A percentile compares a stretch with the other conserved stretches of the same genome.
These are phyloP conservation scores for Chydorus sphaericus DNA, from an alignment of 2,888 invertebrate genomes.

Conservation along the genomic window DNA sequence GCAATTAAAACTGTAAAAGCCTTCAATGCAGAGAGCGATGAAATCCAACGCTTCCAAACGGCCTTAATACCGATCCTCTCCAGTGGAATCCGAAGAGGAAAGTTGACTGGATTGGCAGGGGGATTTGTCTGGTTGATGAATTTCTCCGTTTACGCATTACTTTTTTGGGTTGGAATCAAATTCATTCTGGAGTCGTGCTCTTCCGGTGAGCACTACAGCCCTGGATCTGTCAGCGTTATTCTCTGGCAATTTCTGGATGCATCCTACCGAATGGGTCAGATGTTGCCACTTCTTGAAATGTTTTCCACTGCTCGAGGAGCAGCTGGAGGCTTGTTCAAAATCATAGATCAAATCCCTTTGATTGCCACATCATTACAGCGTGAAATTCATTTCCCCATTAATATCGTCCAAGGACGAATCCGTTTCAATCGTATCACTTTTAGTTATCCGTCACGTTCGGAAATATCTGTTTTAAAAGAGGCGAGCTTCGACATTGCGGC, in stretches of 20 bases:
- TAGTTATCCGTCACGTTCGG: constrained; percentile 32
- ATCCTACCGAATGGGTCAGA: constrained; percentile 58
- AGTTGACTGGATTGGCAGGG: constrained; percentile 52
- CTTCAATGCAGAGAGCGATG: constrained; percentile 57
- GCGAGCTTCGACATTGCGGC: not conserved
- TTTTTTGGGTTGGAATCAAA: constrained; percentile 65
- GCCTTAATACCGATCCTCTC: constrained; percentile 44
- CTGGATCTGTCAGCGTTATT: constrained; percentile 26
- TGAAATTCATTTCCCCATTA: constrained; percentile 44
- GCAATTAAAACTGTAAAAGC: constrained; percentile 61
- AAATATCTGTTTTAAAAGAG: constrained; percentile 25
- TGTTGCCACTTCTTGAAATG: constrained; percentile 58
- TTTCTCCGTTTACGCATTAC: constrained; percentile 57
- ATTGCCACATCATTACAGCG: constrained; percentile 51
- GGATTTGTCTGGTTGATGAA: constrained; percentile 60
- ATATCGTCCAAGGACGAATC: constrained; percentile 27
- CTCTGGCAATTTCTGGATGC: constrained; percentile 66
- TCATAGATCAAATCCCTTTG: constrained; percentile 52
- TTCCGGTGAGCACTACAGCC: constrained; percentile 16
- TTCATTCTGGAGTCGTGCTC: constrained; percentile 23
- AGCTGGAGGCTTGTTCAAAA: constrained; percentile 51
- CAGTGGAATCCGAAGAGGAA: constrained; percentile 52
- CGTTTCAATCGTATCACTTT: constrained; percentile 31
- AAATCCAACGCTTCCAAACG: constrained; percentile 46
- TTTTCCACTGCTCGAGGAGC: constrained; percentile 53